Evolutionary conservation across 2,888 invertebrate genomes (phyloP).

Genomic region (Drosophila paracracens): DNA sequence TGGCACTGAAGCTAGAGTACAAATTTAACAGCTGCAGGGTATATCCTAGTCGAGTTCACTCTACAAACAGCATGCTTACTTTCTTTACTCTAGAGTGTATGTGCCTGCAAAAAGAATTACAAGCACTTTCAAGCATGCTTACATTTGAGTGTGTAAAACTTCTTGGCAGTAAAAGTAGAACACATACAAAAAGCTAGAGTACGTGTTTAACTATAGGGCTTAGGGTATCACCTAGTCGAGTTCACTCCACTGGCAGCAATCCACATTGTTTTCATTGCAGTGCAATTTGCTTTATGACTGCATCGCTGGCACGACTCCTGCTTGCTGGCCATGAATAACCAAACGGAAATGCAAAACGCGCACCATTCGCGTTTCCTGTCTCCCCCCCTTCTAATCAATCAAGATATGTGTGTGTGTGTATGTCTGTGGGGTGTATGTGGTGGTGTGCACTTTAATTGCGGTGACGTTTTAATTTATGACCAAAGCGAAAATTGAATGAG

Average conservation of each 20-base stretch:
- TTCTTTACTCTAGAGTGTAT: neutral
- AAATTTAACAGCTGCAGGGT: neutral
- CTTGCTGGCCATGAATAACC: constrained; percentile 70
- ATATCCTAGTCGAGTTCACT: neutral
- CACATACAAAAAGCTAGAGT: neutral
- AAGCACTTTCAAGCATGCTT: neutral
- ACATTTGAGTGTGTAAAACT: neutral
- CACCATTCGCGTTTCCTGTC: constrained; percentile 46
- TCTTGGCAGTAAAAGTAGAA: too few relatives aligned
- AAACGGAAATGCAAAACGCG: constrained; percentile 70
- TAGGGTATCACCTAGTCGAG: neutral
- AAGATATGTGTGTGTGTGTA: constrained; percentile 17
- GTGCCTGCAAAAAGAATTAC: neutral
- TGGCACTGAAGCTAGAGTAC: too few relatives aligned
- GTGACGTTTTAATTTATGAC: constrained; percentile 65
- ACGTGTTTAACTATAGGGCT: neutral
- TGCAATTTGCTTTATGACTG: constrained; percentile 46
- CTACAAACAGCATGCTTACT: neutral
- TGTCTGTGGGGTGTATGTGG: neutral
- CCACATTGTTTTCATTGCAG: constrained; percentile 12
- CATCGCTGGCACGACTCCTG: constrained; percentile 30
- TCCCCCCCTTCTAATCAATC: constrained; percentile 55
- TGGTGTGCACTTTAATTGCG: constrained; percentile 49
- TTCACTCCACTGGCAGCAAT: neutral
- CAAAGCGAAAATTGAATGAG: constrained; percentile 38